Base-by-base conservation (phyloP, 2,113 vertebrate species). In the Osmerus mordax region DNA sequence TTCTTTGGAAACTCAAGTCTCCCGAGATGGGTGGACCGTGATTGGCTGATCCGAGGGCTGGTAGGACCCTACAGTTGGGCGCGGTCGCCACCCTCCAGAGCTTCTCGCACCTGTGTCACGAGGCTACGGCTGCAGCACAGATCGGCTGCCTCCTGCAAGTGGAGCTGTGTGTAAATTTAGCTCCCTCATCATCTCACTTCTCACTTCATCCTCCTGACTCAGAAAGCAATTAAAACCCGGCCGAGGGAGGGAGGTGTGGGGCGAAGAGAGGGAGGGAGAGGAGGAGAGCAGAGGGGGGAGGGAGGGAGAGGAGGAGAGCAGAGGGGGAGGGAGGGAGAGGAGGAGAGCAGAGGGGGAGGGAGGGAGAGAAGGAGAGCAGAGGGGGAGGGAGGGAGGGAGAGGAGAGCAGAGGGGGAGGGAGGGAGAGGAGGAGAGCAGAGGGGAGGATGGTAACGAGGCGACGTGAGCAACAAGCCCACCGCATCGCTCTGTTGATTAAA, bases 221-320 rank as follows among this genome's bases (percentile, higher is more conserved):
- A 84, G 82, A 88, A 87, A 87, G 81, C 87, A 90, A 87, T 88
- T 89, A 90, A 88, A 85, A 75, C 65, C 52, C 75, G 86, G 78
- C 80, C 69, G 78, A 62, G 12, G 11, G 28, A 13, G 73, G 73
- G 75, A 75, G 72, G 62, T 41, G 36, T 41, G 36, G 36, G 36
- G 36, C 7, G 8, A 41, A 41, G 75, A 75, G 72, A 76, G 70
- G 76, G 78, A 23, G 66, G 14, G 7, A 52, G 11, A 67, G 66
- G 28, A 21, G 63, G 75, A 75, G 73, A 76, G 70, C 75, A 82
- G 78, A 23, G 23, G 66, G 14, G 7, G 18, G 11, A 67, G 66
- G 7, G 14, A 55, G 60, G 55, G 21, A 23, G 21, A 23, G 21
- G 21, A 23, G 21, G 21, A 1, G 21, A 1, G 21, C 1, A 23